These are phyloP conservation scores for Drymodes brunneopygia DNA, from an alignment of 2,113 vertebrate species.

Conservation along the genomic window DNA sequence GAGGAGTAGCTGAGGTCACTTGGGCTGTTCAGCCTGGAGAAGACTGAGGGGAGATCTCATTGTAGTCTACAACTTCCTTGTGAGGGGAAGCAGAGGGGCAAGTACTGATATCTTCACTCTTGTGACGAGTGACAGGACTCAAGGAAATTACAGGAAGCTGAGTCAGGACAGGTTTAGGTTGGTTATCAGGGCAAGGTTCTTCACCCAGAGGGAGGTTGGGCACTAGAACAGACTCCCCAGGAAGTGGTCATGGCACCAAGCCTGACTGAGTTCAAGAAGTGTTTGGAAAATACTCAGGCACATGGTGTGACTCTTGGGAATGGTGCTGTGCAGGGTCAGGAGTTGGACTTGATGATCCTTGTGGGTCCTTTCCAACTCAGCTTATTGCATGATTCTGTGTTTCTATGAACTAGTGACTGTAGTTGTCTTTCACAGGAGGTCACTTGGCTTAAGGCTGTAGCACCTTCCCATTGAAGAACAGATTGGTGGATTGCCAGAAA, in stretches of 20 bases:
- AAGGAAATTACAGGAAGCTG: not conserved
- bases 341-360: not conserved
- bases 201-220: not conserved
- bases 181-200: not conserved
- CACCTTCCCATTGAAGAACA: not conserved
- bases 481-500: not conserved
- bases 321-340: not conserved
- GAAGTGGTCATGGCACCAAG: accelerated
- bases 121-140: not conserved
- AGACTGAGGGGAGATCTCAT: not conserved
- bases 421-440: not conserved
- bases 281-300: not conserved
- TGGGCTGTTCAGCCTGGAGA: not conserved
- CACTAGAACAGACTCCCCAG: not conserved
- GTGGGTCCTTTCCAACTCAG: not conserved
- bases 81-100: not conserved
- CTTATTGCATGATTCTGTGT: not conserved
- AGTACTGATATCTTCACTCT: not conserved
- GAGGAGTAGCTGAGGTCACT: not conserved
- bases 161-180: not conserved
- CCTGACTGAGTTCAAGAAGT: not conserved
- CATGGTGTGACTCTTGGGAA: not conserved
- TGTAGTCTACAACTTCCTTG: not conserved
- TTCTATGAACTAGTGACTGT: not conserved
- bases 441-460: not conserved